Evolutionary conservation across 2,113 vertebrate genomes (phyloP).

Genomic region (Tenrec ecaudatus): DNA sequence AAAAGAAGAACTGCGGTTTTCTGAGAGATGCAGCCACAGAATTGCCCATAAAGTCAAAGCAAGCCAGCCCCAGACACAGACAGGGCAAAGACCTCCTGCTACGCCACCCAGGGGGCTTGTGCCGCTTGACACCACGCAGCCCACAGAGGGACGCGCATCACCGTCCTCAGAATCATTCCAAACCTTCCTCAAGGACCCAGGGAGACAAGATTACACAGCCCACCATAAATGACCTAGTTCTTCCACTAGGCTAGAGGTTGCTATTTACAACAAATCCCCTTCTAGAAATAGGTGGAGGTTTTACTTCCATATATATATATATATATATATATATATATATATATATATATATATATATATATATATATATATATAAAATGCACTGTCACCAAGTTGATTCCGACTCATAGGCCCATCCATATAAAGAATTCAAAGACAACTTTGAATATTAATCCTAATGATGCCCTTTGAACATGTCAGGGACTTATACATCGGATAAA

Average conservation of each 20-base stretch:
- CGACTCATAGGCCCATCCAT: slow-evolving; percentile 3
- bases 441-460: slow-evolving; percentile 70
- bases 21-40: slow-evolving; percentile 68
- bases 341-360: no score
- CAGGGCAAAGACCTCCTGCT: slow-evolving; percentile 63
- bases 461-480: slow-evolving; percentile 58
- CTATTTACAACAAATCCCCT: slow-evolving; percentile 27
- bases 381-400: no score
- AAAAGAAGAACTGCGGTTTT: slow-evolving; percentile 79
- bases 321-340: no score
- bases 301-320: neutral
- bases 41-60: slow-evolving; percentile 56
- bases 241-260: neutral
- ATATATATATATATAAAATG: no score
- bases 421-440: slow-evolving; percentile 74
- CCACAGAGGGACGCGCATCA: neutral
- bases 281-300: slow-evolving; percentile 38
- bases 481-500: slow-evolving; percentile 61
- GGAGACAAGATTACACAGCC: slow-evolving; percentile 10
- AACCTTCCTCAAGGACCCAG: neutral
- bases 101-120: neutral
- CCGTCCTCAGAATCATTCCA: slow-evolving; percentile 30
- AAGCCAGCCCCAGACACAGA: slow-evolving; percentile 51
- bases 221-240: neutral
- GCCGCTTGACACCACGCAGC: slow-evolving; percentile 56